Conservation (phyloP, 2,113 vertebrate genomes). For the Hyaena hyaena region DNA sequence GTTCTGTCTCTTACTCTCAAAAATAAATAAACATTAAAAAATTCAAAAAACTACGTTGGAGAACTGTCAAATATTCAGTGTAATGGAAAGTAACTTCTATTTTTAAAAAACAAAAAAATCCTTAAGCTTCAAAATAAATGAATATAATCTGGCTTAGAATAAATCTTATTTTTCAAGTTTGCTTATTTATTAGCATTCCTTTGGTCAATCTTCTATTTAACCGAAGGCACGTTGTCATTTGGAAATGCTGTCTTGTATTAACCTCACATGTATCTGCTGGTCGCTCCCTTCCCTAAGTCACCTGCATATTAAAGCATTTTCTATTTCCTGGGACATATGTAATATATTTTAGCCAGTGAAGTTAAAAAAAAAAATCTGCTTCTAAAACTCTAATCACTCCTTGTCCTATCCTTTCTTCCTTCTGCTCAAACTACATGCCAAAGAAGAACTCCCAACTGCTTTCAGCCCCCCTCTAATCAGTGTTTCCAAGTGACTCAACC, state of each 20-base stretch:
- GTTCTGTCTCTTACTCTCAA: no score
- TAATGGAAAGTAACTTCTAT: neutral
- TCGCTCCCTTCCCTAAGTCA: neutral
- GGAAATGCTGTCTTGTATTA: neutral
- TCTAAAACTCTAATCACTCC: neutral
- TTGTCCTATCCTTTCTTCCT: neutral
- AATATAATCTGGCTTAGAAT: slow-evolving; percentile 25
- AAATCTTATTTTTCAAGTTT: slow-evolving; percentile 39
- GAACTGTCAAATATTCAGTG: neutral
- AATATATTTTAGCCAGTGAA: neutral
- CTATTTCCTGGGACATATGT: slow-evolving; percentile 4
- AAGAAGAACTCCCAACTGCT: neutral
- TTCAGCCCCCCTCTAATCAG: neutral
- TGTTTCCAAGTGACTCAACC: neutral
- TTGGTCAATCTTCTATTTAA: neutral
- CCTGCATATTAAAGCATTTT: slow-evolving; percentile 27
- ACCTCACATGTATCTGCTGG: neutral
- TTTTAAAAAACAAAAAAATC: slow-evolving; percentile 10
- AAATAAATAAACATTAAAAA: no score
- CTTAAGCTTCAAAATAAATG: slow-evolving; percentile 37
- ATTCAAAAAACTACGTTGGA: neutral
- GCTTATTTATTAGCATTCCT: neutral
- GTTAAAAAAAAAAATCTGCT: neutral
- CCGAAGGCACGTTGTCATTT: neutral
- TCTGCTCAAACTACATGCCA: slow-evolving; percentile 3